phyloP scores from a whole-genome alignment of 2,113 vertebrate genomes.

The Neolamprologus cancellatus region DNA sequence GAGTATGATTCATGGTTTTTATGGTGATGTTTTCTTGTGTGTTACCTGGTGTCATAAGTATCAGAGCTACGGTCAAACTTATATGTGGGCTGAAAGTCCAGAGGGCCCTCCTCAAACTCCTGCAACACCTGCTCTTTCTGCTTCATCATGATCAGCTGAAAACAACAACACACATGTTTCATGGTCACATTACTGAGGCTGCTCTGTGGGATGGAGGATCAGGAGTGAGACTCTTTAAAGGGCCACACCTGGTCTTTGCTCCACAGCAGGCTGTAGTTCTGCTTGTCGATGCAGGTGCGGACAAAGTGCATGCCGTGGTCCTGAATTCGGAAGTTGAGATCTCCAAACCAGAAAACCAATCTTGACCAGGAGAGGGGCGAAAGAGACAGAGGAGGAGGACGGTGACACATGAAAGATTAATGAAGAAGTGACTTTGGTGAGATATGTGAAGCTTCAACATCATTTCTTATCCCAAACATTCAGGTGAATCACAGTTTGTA shows the following conservation, averaged over 20 bases:
- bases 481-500: neutral
- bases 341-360: slow-evolving; percentile 91
- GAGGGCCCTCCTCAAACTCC: slow-evolving; percentile 86
- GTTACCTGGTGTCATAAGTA: slow-evolving; percentile 83
- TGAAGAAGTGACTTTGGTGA: neutral
- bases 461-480: neutral
- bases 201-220: neutral
- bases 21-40: neutral
- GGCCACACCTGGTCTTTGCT: slow-evolving; percentile 88
- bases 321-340: slow-evolving; percentile 93
- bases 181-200: neutral
- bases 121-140: slow-evolving; percentile 76
- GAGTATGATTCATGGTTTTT: neutral
- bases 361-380: slow-evolving; percentile 53
- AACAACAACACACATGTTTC: neutral
- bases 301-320: slow-evolving; percentile 90
- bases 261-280: slow-evolving; percentile 81
- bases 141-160: slow-evolving; percentile 86
- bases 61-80: slow-evolving; percentile 88
- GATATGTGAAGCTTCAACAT: neutral
- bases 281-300: slow-evolving; percentile 77
- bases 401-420: neutral
- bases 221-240: neutral
- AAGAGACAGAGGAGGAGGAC: neutral
- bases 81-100: slow-evolving; percentile 90